Conservation (phyloP, 2,888 invertebrate genomes). For the Diogma glabrata region DNA sequence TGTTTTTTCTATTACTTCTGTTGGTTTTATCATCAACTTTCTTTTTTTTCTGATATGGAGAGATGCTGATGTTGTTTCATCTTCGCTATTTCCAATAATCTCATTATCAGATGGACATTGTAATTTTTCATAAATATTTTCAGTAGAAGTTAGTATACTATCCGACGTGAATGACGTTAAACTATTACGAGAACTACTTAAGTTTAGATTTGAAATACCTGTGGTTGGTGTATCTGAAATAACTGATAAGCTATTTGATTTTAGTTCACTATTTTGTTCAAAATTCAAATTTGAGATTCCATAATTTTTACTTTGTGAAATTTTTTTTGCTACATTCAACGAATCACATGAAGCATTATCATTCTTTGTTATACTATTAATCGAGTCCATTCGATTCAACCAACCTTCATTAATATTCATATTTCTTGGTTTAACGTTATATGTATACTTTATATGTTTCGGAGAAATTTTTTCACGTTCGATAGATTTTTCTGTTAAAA, state of each 20-base stretch:
- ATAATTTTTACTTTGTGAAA: slow-evolving; percentile 12
- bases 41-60: slow-evolving; percentile 48
- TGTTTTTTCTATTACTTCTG: background rate
- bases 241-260: background rate
- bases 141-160: slow-evolving; percentile 17
- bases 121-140: slow-evolving; percentile 22
- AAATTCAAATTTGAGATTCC: slow-evolving; percentile 10
- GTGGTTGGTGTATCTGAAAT: background rate
- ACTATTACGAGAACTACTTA: too few species aligned
- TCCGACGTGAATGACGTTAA: background rate
- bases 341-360: too few species aligned
- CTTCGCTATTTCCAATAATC: slow-evolving; percentile 54
- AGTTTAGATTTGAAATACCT: too few species aligned
- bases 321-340: slow-evolving; percentile 3
- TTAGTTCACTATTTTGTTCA: background rate
- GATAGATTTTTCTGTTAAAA: slow-evolving; percentile 23
- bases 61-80: slow-evolving; percentile 39
- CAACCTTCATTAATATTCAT: slow-evolving; percentile 36
- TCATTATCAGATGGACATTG: slow-evolving; percentile 45
- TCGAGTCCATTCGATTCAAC: slow-evolving; percentile 27
- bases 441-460: background rate
- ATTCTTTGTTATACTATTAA: background rate
- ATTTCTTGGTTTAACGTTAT: slow-evolving; percentile 18
- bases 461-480: slow-evolving; percentile 23
- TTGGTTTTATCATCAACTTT: slow-evolving; percentile 26